A percentile compares a stretch with the other conserved stretches of the same genome.
Conservation (phyloP, 2,113 vertebrate species). For the Mastomys natalensis region DNA sequence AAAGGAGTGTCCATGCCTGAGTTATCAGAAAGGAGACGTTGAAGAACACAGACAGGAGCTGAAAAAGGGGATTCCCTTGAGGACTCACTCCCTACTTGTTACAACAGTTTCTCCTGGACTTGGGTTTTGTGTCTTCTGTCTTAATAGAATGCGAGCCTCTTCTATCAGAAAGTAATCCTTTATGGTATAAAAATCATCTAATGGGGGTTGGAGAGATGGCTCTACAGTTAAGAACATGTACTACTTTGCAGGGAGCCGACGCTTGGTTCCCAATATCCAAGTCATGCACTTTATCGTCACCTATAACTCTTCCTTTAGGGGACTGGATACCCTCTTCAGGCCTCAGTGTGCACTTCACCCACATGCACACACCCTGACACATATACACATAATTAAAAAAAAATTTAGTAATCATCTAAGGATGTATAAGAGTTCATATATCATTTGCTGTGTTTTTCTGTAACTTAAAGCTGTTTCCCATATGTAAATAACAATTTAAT, state of each 20-base stretch:
- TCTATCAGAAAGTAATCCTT: not conserved
- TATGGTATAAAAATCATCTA: not conserved
- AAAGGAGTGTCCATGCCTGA: not conserved
- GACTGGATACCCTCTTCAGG: not conserved
- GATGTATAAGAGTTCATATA: not conserved
- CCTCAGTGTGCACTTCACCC: not conserved
- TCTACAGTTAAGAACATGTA: not conserved
- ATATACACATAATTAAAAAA: not conserved
- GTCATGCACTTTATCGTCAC: not conserved
- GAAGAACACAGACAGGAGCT: not conserved
- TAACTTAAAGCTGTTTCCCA: not conserved
- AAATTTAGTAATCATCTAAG: not conserved
- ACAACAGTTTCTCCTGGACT: not conserved
- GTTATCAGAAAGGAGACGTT: not conserved
- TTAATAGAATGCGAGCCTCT: not conserved
- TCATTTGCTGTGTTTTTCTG: not conserved
- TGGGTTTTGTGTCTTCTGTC: not conserved
- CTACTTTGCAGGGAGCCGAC: not conserved
- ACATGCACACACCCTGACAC: not conserved
- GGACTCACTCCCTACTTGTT: not conserved
- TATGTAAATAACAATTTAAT: not conserved
- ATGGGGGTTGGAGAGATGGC: not conserved
- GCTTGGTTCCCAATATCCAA: not conserved
- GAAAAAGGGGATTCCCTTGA: not conserved
- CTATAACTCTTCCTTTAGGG: not conserved